Percentiles rank a stretch among this genome's conserved stretches.
These are phyloP conservation scores for Colius striatus DNA, from an alignment of 2,113 vertebrate species.

Conservation along the genomic window DNA sequence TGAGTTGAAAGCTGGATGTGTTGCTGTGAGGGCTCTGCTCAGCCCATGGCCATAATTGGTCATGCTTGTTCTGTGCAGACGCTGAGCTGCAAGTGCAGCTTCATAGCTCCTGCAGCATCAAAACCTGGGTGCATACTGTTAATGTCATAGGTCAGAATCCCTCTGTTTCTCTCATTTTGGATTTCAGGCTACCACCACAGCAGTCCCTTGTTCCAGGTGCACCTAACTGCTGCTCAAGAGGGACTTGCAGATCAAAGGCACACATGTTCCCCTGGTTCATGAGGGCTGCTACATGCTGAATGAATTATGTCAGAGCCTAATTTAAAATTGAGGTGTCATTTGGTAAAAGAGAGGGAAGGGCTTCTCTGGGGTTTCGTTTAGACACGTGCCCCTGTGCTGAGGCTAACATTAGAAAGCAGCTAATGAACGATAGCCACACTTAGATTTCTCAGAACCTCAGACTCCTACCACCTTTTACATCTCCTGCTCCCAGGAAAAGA, in stretches of 20 bases:
- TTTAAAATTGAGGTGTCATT: background rate
- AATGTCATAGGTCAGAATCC: accelerated
- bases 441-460: background rate
- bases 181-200: background rate
- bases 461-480: background rate
- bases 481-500: background rate
- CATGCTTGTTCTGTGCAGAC: background rate
- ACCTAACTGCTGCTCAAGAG: accelerated
- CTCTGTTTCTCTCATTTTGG: background rate
- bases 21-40: accelerated
- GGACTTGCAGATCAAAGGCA: background rate
- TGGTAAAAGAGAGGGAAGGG: background rate
- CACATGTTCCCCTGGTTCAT: accelerated
- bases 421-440: accelerated
- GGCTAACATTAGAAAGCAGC: background rate
- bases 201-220: accelerated
- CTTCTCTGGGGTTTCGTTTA: background rate
- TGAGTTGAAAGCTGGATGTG: accelerated
- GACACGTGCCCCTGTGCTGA: background rate
- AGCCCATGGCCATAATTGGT: conserved; percentile 7
- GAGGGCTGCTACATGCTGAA: background rate
- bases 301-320: background rate
- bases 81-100: background rate
- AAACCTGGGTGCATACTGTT: accelerated
- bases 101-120: background rate